Evolutionary conservation across 2,797 vertebrate genomes (phyloP).

Genomic region (Crenuchus spilurus): DNA sequence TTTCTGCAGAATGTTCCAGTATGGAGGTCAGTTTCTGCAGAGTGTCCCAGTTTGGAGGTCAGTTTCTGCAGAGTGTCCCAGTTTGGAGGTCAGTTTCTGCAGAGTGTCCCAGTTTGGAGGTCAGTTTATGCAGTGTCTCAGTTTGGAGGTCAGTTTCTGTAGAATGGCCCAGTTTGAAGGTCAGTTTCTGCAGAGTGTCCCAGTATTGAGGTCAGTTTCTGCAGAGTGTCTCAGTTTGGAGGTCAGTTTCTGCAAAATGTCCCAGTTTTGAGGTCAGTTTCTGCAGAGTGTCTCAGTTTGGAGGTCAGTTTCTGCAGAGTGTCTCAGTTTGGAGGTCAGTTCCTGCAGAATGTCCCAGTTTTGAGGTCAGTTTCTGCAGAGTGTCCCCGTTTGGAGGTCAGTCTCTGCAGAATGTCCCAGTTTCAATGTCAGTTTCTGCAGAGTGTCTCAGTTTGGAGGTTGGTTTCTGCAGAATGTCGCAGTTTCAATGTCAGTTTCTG

Average conservation of each 20-base stretch:
- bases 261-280: too few relatives aligned
- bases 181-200: background rate
- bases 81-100: background rate
- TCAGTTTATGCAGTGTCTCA: background rate
- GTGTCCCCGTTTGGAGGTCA: background rate
- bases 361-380: background rate
- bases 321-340: too few relatives aligned
- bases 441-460: background rate
- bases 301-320: background rate
- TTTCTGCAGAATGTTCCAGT: background rate
- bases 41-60: background rate
- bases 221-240: background rate
- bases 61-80: background rate
- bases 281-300: background rate
- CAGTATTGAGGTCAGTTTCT: background rate
- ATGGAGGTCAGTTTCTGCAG: background rate
- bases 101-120: background rate
- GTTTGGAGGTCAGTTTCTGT: background rate
- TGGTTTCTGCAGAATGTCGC: background rate
- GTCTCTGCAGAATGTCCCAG: background rate
- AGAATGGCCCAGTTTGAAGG: too few relatives aligned
- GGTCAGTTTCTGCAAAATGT: too few relatives aligned
- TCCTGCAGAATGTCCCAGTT: background rate
- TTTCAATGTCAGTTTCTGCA: too few relatives aligned
- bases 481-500: background rate